Evolutionary conservation across 2,797 vertebrate species (phyloP), one percentile per base, ranked within the genome.

Genomic region (Rhynchotus rufescens): DNA sequence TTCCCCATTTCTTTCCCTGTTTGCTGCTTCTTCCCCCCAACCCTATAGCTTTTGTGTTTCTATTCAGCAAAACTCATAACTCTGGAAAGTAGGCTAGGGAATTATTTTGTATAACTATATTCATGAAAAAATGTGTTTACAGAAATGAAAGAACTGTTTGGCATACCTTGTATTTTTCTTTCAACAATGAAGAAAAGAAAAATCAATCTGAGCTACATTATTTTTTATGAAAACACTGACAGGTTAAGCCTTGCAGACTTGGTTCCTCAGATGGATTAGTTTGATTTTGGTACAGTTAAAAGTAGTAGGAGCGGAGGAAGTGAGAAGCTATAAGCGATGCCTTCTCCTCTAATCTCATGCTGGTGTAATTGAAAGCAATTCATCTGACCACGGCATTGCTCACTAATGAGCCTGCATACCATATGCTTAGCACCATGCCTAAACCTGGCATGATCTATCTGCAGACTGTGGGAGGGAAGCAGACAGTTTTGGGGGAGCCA

Each of bases 1-100:
- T 62, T 54, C 8, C 8, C 23, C 15, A 6, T 28, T 1, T 71
- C 11, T 65, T 75, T 52, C 49, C 6, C 9, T 78, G 10, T 21
- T 22, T 2, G 12, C 4, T 4, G 38, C 6, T 12, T 45, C 6
- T 7, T 1, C 5, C 2, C 2, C 32, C 9, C 14, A 79, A 1
- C 2, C 13, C 8, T 19, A 9, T 11, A 0, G 0, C 19, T 83
- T 54, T 38, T 14, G 15, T 73, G 10, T 17, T 61, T 72, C 17
- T 73, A 1, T 65, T 32, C 12, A 60, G 32, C 15, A 51, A 11
- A 65, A 73, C 5, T 17, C 42, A 19, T 34, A 72, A 56, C 9
- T 51, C 30, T 66, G 60, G 26, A 16, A 44, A 9, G 8, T 0
- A 13, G 10, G 8, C 12, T 42, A 62, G 4, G 38, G 7, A 84